These are phyloP conservation scores for Brachypalpus laphriformis DNA, from an alignment of 2,888 invertebrate genomes.

Conservation along the genomic window DNA sequence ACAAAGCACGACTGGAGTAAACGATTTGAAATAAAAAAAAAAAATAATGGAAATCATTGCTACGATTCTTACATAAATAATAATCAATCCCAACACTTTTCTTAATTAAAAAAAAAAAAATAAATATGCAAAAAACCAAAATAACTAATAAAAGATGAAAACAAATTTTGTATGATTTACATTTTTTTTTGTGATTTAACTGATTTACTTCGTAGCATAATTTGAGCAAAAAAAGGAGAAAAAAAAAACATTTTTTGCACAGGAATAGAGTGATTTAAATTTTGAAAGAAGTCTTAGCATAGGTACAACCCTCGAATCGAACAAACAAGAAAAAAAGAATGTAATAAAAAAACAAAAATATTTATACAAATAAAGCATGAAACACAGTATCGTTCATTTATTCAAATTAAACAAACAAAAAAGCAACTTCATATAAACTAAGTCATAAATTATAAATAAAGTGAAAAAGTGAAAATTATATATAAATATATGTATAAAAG, in stretches of 20 bases:
- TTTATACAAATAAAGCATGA: conserved; percentile 68
- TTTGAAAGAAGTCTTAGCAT: conserved; percentile 54
- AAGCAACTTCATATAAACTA: conserved; percentile 64
- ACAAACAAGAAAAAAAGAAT: conserved; percentile 30
- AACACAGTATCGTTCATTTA: conserved; percentile 71
- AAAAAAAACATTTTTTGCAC: conserved; percentile 59
- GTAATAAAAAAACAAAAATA: conserved; percentile 33
- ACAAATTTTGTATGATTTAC: conserved; percentile 53
- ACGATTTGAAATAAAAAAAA: conserved; percentile 65
- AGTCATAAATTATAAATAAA: conserved; percentile 67
- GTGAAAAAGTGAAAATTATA: conserved; percentile 50
- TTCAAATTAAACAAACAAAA: conserved; percentile 53
- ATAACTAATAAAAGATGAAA: conserved; percentile 24
- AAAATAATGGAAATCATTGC: conserved; percentile 29
- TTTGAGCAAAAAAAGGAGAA: conserved; percentile 15
- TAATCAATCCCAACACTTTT: conserved; percentile 43
- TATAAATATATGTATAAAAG: conserved; percentile 61
- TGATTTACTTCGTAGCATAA: conserved; percentile 57
- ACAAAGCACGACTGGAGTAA: conserved; percentile 95
- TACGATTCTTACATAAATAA: conserved; percentile 48
- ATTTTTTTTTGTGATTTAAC: conserved; percentile 25
- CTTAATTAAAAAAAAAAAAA: conserved; percentile 38
- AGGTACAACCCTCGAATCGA: conserved; percentile 64
- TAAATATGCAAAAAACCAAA: conserved; percentile 5
- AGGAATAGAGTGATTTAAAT: conserved; percentile 66